Evolutionary conservation across 2,113 vertebrate species (phyloP).

Genomic region (Rhabdornis inornatus): DNA sequence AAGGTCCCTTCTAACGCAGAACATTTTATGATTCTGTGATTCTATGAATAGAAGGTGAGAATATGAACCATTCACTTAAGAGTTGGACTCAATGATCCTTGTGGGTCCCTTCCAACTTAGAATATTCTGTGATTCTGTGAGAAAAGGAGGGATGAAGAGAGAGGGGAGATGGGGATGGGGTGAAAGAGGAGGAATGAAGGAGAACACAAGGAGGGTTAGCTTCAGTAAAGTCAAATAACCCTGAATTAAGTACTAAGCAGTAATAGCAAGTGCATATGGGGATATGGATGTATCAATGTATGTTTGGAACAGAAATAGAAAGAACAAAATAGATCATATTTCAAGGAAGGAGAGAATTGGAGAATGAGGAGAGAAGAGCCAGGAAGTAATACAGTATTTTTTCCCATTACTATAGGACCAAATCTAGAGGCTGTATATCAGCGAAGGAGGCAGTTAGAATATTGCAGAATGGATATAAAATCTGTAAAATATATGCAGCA

Average conservation of each 20-base stretch:
- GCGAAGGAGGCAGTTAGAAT: slow-evolving; percentile 42
- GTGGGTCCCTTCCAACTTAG: background rate
- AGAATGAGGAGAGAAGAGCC: slow-evolving; percentile 62
- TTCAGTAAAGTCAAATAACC: slow-evolving; percentile 8
- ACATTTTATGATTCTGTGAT: background rate
- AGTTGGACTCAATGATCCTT: background rate
- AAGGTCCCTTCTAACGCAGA: background rate
- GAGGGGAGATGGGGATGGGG: background rate
- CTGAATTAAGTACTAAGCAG: background rate
- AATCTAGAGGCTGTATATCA: slow-evolving; percentile 60
- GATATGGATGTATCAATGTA: slow-evolving; percentile 21
- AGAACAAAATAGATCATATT: slow-evolving; percentile 60
- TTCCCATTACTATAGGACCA: slow-evolving; percentile 47
- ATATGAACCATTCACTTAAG: background rate
- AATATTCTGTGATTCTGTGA: background rate
- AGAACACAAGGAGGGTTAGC: background rate
- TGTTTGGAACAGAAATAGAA: slow-evolving; percentile 43
- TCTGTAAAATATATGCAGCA: slow-evolving; percentile 48
- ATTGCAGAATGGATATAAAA: slow-evolving; percentile 59
- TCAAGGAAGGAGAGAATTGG: slow-evolving; percentile 53
- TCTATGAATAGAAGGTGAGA: background rate
- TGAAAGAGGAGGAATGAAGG: background rate
- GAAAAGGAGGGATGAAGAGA: background rate
- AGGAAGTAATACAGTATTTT: slow-evolving; percentile 51
- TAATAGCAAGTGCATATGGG: slow-evolving; percentile 4